These are phyloP conservation scores for Typhlomys cinereus DNA, from an alignment of 2,113 vertebrate species.

Conservation along the genomic window DNA sequence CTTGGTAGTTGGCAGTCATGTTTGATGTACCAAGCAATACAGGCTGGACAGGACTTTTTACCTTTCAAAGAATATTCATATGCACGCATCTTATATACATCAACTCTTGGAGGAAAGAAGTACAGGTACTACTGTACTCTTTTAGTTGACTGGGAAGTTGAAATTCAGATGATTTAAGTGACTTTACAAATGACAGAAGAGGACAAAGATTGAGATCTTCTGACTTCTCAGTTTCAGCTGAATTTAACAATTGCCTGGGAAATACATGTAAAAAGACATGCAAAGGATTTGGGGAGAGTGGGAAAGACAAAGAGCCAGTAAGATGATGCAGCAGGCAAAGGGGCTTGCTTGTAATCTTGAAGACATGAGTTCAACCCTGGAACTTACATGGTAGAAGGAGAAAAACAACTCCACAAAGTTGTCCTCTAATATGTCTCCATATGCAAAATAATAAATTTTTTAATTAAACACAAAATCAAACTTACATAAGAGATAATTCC, in stretches of 20 bases:
- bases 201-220: background rate
- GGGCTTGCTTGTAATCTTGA: too few species aligned
- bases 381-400: background rate
- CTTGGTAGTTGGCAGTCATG: background rate
- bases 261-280: background rate
- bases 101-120: background rate
- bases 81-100: background rate
- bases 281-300: background rate
- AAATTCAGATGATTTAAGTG: background rate
- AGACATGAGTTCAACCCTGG: too few species aligned
- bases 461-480: slow-evolving; percentile 18
- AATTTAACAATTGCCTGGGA: background rate
- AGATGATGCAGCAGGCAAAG: too few species aligned
- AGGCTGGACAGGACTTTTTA: background rate
- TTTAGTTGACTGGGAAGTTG: background rate
- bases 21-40: background rate
- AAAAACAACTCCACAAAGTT: background rate
- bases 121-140: background rate
- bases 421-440: too few species aligned
- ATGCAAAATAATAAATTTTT: background rate
- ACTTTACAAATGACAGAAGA: slow-evolving; percentile 6
- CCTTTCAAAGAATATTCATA: background rate
- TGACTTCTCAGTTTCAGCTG: background rate
- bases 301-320: background rate
- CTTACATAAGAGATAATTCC: background rate